Conservation (phyloP, 2,888 invertebrate species). For the Microplitis deprimator region DNA sequence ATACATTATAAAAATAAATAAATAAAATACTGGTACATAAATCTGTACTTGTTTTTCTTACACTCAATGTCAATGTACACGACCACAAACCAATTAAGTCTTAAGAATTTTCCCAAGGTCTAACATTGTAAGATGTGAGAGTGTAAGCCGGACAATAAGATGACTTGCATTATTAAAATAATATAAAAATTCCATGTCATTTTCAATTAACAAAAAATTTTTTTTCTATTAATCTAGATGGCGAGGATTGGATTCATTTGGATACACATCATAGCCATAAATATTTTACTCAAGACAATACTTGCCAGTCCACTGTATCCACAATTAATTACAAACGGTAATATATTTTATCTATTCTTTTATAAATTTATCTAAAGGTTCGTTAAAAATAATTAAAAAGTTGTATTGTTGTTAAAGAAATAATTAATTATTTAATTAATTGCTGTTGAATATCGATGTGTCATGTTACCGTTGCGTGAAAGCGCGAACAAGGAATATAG, state of each 20-base stretch:
- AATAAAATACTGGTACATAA: background rate
- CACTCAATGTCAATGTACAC: constrained; percentile 21
- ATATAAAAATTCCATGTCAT: constrained; percentile 22
- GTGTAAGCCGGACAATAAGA: constrained; percentile 5
- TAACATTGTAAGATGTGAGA: background rate
- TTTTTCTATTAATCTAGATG: constrained; percentile 65
- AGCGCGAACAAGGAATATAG: constrained; percentile 28
- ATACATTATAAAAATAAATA: background rate
- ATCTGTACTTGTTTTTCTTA: background rate
- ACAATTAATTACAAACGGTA: constrained; percentile 31
- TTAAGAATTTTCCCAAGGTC: constrained; percentile 25
- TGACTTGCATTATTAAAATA: background rate
- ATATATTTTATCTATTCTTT: constrained; percentile 7
- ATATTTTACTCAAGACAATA: constrained; percentile 25
- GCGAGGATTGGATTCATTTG: constrained; percentile 26
- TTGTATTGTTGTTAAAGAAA: background rate
- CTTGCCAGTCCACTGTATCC: constrained; percentile 32
- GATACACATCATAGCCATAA: constrained; percentile 26
- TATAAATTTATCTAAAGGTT: background rate
- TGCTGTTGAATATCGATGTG: background rate
- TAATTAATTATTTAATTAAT: background rate
- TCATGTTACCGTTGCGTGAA: constrained; percentile 35
- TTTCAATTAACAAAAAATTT: constrained; percentile 49
- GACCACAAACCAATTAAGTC: constrained; percentile 12
- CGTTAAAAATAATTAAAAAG: background rate